Evolutionary conservation across 53 echinoderm and acorn worm species (phyloP), one percentile per base, ranked within the genome.

Genomic region (Zoroaster sp.): DNA sequence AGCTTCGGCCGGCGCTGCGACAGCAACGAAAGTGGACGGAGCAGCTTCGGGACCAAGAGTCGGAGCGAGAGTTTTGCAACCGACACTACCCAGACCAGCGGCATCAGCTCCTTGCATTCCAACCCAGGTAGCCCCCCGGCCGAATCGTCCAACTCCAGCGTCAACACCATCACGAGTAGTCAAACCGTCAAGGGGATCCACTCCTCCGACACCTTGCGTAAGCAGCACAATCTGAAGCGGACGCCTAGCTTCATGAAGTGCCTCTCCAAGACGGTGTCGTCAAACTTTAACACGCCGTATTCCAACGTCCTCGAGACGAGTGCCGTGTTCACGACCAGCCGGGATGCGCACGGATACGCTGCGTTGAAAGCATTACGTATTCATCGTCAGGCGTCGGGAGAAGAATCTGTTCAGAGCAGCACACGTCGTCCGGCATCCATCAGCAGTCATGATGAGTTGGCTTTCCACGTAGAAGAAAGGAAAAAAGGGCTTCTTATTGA

Each of bases 31-130:
- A 97, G 98, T 39, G 98, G 98, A 5, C 88, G 95, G 74, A 91
- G 95, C 73, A 97, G 98, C 79, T 93, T 95, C 46, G 95, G 94
- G 14, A 94, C 97, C 39, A 97, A 97, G 89, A 95, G 95, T 75
- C 94, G 98, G 23, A 97, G 98, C 36, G 98, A 97, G 87, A 97
- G 98, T 74, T 97, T 97, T 35, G 95, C 98, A 17, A 96, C 96
- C 10, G 96, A 96, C 90, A 95, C 95, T 9, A 94, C 98, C 35
- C 95, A 95, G 87, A 95, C 98, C 32, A 97, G 98, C 66, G 98
- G 98, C 18, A 89, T 97, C 31, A 94, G 98, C 65, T 97, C 98
- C 2, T 80, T 97, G 89, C 92, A 94, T 88, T 97, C 98, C 89
- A 94, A 95, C 73, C 93, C 95, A 5, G 94, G 92, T n/a, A 95